Evolutionary conservation across 2,797 vertebrate species (phyloP).

Genomic region (Channa striata): DNA sequence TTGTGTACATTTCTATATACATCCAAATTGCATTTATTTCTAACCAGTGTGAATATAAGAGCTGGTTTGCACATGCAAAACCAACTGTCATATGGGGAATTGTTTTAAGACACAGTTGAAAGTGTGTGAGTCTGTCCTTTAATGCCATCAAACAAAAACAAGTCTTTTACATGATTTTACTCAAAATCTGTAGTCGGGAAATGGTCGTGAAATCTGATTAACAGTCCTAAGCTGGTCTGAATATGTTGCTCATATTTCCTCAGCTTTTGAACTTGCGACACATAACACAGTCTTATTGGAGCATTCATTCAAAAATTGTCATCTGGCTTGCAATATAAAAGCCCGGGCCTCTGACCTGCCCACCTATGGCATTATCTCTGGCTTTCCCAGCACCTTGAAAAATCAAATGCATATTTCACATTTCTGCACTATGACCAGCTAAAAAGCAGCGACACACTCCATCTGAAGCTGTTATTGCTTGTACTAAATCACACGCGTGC

Average conservation of each 20-base stretch:
- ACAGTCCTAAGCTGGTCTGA: constrained; percentile 39
- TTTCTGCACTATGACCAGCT: constrained; percentile 63
- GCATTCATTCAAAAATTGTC: constrained; percentile 78
- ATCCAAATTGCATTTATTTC: too few species aligned
- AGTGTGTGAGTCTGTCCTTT: too few species aligned
- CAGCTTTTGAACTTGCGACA: constrained; percentile 48
- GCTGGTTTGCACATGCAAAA: not conserved
- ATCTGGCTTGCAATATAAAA: constrained; percentile 67
- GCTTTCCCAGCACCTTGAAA: constrained; percentile 58
- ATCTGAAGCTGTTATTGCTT: constrained; percentile 69
- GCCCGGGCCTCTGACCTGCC: constrained; percentile 63
- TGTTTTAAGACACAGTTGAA: too few species aligned
- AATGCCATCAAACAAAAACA: too few species aligned
- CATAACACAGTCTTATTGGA: constrained; percentile 74
- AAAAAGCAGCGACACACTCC: constrained; percentile 42
- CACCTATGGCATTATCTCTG: constrained; percentile 56
- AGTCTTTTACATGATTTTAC: too few species aligned
- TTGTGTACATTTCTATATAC: too few species aligned
- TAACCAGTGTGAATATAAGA: not conserved
- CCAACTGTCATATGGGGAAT: too few species aligned
- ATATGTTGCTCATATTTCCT: constrained; percentile 61
- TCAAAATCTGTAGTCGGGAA: not conserved
- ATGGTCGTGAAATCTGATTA: constrained; percentile 45
- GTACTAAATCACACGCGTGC: constrained; percentile 72
- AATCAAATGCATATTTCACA: constrained; percentile 82